Conservation (phyloP, 2,888 invertebrate species). For the Caenorhabditis sp. region DNA sequence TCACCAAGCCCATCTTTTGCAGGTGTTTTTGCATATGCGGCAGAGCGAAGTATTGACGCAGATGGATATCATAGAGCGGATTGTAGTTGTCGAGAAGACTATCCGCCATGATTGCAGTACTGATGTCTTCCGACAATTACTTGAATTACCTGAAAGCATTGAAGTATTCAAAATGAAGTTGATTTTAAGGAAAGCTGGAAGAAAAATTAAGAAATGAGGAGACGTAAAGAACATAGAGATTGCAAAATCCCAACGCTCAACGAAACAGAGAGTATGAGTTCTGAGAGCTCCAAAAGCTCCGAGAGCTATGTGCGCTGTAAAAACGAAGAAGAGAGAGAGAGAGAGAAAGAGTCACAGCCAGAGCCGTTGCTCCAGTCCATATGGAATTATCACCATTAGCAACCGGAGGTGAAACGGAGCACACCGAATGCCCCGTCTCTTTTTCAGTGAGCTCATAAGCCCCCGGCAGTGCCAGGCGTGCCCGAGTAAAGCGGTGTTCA, state of each 20-base stretch:
- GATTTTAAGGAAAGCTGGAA: too few species aligned
- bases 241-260: too few species aligned
- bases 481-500: not conserved
- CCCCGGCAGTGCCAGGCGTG: conserved; percentile 28
- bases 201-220: too few species aligned
- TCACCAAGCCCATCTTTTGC: conserved; percentile 80
- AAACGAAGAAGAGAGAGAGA: too few species aligned
- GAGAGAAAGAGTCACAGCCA: not conserved
- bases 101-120: conserved; percentile 73
- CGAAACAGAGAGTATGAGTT: too few species aligned
- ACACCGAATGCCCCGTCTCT: not conserved
- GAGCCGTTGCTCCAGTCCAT: not conserved
- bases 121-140: conserved; percentile 15
- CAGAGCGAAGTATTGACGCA: conserved; percentile 81
- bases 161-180: too few species aligned
- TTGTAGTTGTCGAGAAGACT: conserved; percentile 82
- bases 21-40: conserved; percentile 83
- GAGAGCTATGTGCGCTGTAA: not conserved
- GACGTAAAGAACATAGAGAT: not conserved
- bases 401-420: conserved; percentile 26
- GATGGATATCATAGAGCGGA: conserved; percentile 82
- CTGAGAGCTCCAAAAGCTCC: too few species aligned
- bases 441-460: conserved; percentile 22
- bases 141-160: conserved; percentile 46
- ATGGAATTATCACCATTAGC: conserved; percentile 56